phyloP scores from a whole-genome alignment of 1,140 invertebrate genomes.

The Battus philenor region DNA sequence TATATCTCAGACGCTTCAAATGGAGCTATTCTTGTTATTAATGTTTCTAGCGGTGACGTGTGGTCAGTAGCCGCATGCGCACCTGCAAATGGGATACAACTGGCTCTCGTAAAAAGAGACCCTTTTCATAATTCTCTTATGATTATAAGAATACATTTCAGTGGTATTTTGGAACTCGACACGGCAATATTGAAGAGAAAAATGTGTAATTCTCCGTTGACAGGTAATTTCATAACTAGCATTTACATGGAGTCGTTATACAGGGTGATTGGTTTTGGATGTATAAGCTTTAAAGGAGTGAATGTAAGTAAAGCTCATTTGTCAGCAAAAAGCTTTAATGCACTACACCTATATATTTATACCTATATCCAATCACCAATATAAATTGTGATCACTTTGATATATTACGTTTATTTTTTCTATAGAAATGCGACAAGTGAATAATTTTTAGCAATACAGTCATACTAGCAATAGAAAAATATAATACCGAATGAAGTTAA shows the following conservation, averaged over 20 bases:
- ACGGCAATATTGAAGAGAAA: conserved; percentile 34
- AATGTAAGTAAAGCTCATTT: no score
- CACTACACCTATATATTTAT: no score
- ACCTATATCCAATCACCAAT: no score
- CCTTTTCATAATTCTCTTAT: conserved; percentile 30
- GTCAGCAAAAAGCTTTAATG: no score
- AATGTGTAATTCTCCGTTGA: conserved; percentile 29
- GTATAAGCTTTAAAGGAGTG: no score
- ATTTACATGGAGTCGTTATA: no score
- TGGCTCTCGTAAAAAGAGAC: conserved; percentile 31
- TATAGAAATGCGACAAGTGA: no score
- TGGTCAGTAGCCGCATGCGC: conserved; percentile 38
- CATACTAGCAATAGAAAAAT: no score
- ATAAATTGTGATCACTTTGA: no score
- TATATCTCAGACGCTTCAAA: conserved; percentile 76
- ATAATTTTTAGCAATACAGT: no score
- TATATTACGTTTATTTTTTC: no score
- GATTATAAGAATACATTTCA: conserved; percentile 29
- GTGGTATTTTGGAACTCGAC: conserved; percentile 38
- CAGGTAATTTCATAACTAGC: conserved; percentile 25
- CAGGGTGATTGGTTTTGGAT: background rate
- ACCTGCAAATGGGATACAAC: conserved; percentile 33
- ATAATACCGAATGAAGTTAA: no score
- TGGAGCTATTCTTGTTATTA: conserved; percentile 76
- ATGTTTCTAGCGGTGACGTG: conserved; percentile 63